Evolutionary conservation across 2,797 vertebrate species (phyloP).

Genomic region (Halcyon chelicuti): DNA sequence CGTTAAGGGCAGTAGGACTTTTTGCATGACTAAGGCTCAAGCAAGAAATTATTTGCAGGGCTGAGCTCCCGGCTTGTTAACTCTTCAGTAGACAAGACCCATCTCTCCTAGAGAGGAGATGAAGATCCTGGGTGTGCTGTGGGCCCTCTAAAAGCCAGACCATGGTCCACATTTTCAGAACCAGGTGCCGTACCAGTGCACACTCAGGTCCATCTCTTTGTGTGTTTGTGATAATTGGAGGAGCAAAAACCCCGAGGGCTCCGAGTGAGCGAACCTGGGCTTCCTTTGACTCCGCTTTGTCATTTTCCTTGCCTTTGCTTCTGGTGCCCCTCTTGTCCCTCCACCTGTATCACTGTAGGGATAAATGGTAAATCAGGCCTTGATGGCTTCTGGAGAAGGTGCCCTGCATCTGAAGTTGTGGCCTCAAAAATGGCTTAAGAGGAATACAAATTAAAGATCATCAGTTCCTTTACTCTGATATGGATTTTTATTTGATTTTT

Average conservation of each 20-base stretch:
- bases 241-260: not conserved
- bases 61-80: not conserved
- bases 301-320: not conserved
- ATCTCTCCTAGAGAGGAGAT: not conserved
- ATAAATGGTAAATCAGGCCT: not conserved
- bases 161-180: not conserved
- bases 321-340: not conserved
- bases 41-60: not conserved
- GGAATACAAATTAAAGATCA: not conserved
- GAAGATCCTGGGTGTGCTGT: not conserved
- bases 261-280: not conserved
- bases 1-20: not conserved
- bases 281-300: not conserved
- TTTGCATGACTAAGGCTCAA: not conserved
- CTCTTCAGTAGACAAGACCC: not conserved
- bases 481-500: conserved; percentile 7
- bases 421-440: conserved; percentile 15
- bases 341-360: not conserved
- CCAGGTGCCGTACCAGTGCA: not conserved
- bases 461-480: not conserved
- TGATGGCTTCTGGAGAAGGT: not conserved
- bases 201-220: not conserved
- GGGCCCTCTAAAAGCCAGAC: not conserved
- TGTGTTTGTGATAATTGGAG: not conserved
- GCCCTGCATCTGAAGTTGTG: not conserved